phyloP scores from a whole-genome alignment of 2,797 vertebrate species.

The Hirundo rustica region DNA sequence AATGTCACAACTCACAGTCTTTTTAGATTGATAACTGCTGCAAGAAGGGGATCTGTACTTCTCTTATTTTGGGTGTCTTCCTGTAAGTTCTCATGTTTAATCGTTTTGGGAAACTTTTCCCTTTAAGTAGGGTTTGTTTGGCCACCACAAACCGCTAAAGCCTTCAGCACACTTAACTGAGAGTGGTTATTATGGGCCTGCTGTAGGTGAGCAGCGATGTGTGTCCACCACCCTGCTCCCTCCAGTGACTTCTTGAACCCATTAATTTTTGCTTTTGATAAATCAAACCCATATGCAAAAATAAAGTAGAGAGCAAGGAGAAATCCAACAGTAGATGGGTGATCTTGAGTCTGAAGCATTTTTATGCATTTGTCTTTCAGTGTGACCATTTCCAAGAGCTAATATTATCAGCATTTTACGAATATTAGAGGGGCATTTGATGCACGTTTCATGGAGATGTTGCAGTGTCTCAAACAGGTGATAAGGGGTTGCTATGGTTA shows the following conservation, averaged over 20 bases:
- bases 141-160: background rate
- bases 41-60: background rate
- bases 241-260: background rate
- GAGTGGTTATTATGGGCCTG: background rate
- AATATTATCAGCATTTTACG: background rate
- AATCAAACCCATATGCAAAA: background rate
- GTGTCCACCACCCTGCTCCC: background rate
- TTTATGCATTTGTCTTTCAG: background rate
- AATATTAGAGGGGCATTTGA: background rate
- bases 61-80: background rate
- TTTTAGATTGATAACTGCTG: background rate
- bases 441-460: constrained; percentile 18
- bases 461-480: constrained; percentile 54
- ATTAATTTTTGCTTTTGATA: background rate
- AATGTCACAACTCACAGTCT: background rate
- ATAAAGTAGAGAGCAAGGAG: background rate
- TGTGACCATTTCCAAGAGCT: background rate
- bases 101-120: background rate
- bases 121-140: background rate
- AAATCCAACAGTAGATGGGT: background rate
- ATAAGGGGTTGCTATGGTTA: constrained; percentile 73
- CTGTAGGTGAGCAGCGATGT: background rate
- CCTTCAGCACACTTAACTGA: background rate
- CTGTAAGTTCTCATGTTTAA: background rate
- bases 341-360: background rate